Conservation (phyloP, 1,140 invertebrate genomes). For the Lysiphlebus fabarum region DNA sequence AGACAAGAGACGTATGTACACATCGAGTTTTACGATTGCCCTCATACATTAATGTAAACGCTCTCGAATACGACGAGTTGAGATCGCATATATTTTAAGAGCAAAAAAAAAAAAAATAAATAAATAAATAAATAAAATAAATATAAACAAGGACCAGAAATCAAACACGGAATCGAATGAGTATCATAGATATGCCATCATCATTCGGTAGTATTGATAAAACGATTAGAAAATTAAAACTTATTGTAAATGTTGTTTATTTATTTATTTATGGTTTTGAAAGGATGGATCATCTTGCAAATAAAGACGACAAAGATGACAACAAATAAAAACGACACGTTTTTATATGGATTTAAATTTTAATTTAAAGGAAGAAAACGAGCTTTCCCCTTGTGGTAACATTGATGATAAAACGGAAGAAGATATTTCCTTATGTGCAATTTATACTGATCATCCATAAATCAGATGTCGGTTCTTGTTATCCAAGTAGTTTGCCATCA, state of each 20-base stretch:
- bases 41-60: constrained; percentile 55
- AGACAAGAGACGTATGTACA: constrained; percentile 51
- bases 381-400: constrained; percentile 35
- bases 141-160: constrained; percentile 2
- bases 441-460: constrained; percentile 36
- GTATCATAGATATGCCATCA: neutral
- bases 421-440: constrained; percentile 38
- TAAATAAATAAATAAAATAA: constrained; percentile 6
- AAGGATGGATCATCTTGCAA: too few species aligned
- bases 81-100: constrained; percentile 22
- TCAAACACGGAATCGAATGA: neutral
- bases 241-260: too few species aligned
- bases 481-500: constrained; percentile 46
- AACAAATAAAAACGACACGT: too few species aligned
- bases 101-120: constrained; percentile 14
- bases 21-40: constrained; percentile 53
- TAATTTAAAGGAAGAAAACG: constrained; percentile 14
- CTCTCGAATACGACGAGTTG: constrained; percentile 25
- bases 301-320: too few species aligned
- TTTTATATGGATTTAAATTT: neutral
- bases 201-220: constrained; percentile 3
- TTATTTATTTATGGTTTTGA: too few species aligned
- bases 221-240: constrained; percentile 1
- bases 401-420: constrained; percentile 34
- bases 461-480: constrained; percentile 48